phyloP scores from a whole-genome alignment of 2,797 vertebrate genomes.

The Valencia hispanica region DNA sequence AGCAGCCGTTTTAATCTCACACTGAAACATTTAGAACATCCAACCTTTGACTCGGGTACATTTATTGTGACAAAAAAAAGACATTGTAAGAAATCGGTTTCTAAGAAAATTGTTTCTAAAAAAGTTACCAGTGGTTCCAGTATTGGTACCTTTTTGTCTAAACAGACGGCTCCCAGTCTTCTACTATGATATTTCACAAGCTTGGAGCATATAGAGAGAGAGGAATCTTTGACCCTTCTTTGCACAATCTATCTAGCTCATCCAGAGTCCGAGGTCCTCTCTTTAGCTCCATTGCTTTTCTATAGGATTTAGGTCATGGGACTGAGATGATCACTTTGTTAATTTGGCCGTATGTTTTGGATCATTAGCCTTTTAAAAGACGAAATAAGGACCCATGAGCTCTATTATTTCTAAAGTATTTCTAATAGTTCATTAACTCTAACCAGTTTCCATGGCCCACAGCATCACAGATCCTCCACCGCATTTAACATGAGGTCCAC shows the following conservation, averaged over 20 bases:
- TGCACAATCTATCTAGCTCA: not conserved
- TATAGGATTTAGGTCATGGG: not conserved
- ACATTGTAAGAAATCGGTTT: not conserved
- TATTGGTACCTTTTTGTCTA: not conserved
- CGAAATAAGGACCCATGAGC: not conserved
- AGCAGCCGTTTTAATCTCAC: too few relatives aligned
- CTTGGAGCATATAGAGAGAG: not conserved
- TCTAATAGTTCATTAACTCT: not conserved
- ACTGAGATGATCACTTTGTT: not conserved
- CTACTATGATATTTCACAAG: not conserved
- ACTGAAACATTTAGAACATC: not conserved
- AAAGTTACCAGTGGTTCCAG: not conserved
- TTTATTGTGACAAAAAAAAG: not conserved
- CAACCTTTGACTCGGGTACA: not conserved
- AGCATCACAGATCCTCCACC: conserved; percentile 3
- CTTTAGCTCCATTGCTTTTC: not conserved
- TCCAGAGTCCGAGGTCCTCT: conserved; percentile 4
- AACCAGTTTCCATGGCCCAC: not conserved
- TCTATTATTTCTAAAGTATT: not conserved
- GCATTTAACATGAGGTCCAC: not conserved
- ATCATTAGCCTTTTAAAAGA: not conserved
- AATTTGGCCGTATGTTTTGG: not conserved
- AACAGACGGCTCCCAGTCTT: not conserved
- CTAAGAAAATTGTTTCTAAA: not conserved
- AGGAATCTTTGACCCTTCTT: conserved; percentile 6